Conservation (phyloP, 2,113 vertebrate genomes). For the Chaetops frenatus region DNA sequence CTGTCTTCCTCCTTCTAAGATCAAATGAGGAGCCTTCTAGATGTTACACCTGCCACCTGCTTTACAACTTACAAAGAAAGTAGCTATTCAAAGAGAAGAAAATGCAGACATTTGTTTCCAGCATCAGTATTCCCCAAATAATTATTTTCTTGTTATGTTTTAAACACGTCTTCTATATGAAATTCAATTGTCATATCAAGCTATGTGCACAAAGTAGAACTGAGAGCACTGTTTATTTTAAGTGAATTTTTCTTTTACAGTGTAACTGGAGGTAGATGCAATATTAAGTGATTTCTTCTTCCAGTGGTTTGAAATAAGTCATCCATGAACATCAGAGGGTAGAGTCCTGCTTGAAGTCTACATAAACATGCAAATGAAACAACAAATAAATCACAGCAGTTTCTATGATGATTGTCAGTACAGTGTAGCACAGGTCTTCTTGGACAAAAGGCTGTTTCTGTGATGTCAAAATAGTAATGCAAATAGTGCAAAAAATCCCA, state of each 20-base stretch:
- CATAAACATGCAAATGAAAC: conserved; percentile 60
- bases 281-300: conserved; percentile 40
- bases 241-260: conserved; percentile 63
- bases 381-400: conserved; percentile 3
- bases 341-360: background rate
- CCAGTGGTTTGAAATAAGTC: conserved; percentile 5
- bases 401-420: conserved; percentile 71
- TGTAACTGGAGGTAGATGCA: conserved; percentile 76
- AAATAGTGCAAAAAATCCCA: background rate
- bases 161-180: background rate
- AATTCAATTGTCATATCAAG: background rate
- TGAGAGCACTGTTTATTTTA: conserved; percentile 73
- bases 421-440: conserved; percentile 17
- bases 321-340: background rate
- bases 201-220: background rate
- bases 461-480: conserved; percentile 4
- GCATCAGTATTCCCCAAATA: background rate
- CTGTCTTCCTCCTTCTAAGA: background rate
- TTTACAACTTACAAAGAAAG: background rate
- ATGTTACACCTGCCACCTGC: background rate
- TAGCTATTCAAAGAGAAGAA: background rate
- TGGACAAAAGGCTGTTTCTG: background rate
- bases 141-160: background rate
- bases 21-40: background rate
- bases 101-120: background rate